Evolutionary conservation across 1,140 invertebrate genomes (phyloP).

Genomic region (Calephelis nemesis): DNA sequence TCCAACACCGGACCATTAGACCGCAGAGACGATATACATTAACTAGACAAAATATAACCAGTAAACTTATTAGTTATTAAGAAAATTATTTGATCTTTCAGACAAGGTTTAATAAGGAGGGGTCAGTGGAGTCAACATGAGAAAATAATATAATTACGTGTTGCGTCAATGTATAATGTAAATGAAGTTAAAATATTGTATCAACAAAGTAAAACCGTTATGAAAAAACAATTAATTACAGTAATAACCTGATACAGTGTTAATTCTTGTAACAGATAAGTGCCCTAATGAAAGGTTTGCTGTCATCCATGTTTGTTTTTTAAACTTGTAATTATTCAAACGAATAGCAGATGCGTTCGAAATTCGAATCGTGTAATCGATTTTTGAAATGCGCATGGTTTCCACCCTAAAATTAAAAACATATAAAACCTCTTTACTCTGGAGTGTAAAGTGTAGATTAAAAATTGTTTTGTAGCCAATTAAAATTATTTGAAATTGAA

Average conservation of each 20-base stretch:
- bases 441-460: not conserved
- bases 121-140: too few species aligned
- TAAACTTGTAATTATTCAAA: conserved; percentile 74
- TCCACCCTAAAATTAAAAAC: conserved; percentile 11
- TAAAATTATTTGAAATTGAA: not conserved
- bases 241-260: conserved; percentile 20
- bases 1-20: too few species aligned
- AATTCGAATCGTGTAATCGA: conserved; percentile 55
- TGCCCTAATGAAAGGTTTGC: conserved; percentile 54
- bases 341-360: conserved; percentile 67
- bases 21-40: too few species aligned
- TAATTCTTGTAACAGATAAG: conserved; percentile 50
- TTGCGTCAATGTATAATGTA: not conserved
- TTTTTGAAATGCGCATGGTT: conserved; percentile 44
- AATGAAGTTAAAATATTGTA: not conserved
- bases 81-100: too few species aligned
- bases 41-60: too few species aligned
- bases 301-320: conserved; percentile 68
- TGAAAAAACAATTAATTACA: conserved; percentile 45
- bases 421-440: conserved; percentile 20
- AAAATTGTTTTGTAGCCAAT: conserved; percentile 24
- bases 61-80: too few species aligned
- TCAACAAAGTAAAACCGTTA: not conserved
- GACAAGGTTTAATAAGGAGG: too few species aligned
- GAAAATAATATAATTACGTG: too few species aligned